Base-by-base conservation (phyloP, 2,797 vertebrate species). In the Periophthalmus magnuspinnatus region DNA sequence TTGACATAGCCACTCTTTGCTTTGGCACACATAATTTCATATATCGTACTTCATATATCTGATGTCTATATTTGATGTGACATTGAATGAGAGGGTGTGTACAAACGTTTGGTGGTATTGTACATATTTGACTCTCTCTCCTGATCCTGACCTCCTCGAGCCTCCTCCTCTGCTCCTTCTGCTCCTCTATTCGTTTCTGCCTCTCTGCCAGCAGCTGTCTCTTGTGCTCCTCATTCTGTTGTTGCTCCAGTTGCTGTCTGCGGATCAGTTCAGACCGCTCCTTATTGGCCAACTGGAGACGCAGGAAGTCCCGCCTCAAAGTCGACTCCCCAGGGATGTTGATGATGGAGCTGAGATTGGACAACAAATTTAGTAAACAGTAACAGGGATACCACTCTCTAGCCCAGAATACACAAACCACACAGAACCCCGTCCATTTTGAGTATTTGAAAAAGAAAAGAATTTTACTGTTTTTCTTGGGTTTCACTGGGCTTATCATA, bases 161-260 rank as follows among this genome's bases (percentile, higher is more conserved):
- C 72, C 97, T 92, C 8, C 96, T 80, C 74, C 97, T 89, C 91
- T 99, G 97, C 87, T 98, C 97, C 77, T 98, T 98, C 93, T 99
- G 97, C 91, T 99, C 97, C 90, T 99, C 97, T 0, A 99, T 99
- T 74, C 97, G 95, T 75, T 99, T 99, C 93, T 99, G 97, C 70
- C 97, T 89, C 89, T 99, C 97, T 0, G 97, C 97, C 94, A 99
- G 90, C 28, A 99, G 92, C 72, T 98, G 97, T 69, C 97, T 90
- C 87, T 99, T 99, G 91, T 99, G 97, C 62, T 99, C 97, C 85
- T 99, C 97, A 0, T 99, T 99, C 92, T 99, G 97, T 90, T 99
- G 97, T 93, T 98, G 97, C 86, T 99, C 97, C 84, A 97, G 93
- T 91, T 98, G 97, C 88, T 98, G 97, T 19, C 97, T 85, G 13